phyloP scores from a whole-genome alignment of 2,888 invertebrate genomes.

The Carabus problematicus region DNA sequence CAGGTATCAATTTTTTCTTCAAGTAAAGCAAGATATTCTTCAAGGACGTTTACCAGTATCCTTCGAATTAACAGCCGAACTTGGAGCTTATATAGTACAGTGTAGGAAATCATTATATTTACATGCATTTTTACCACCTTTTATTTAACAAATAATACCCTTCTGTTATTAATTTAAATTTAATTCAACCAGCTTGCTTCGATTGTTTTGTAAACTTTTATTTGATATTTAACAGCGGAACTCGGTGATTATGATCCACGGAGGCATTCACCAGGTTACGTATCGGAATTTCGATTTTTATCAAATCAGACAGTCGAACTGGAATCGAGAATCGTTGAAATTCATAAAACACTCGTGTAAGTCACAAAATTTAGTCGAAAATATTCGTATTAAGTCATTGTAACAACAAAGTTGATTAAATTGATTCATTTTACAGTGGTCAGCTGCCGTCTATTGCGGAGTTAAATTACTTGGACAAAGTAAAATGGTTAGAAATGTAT shows the following conservation, averaged over 20 bases:
- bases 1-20: constrained; percentile 97
- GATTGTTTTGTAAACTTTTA: constrained; percentile 3
- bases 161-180: too few species aligned
- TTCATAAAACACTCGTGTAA: constrained; percentile 89
- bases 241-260: constrained; percentile 92
- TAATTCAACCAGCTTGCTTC: too few species aligned
- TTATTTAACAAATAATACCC: neutral
- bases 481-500: constrained; percentile 98
- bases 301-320: constrained; percentile 92
- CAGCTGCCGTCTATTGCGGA: constrained; percentile 92
- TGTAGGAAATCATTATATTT: constrained; percentile 71
- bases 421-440: constrained; percentile 66
- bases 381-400: too few species aligned
- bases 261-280: constrained; percentile 87
- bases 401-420: neutral
- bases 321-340: constrained; percentile 84
- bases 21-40: constrained; percentile 95
- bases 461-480: constrained; percentile 94
- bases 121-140: neutral
- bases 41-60: constrained; percentile 91
- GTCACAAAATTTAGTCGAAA: constrained; percentile 52
- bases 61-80: constrained; percentile 89
- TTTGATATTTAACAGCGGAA: constrained; percentile 74
- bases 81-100: constrained; percentile 92
- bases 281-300: constrained; percentile 92